Evolutionary conservation across 2,888 invertebrate genomes (phyloP).

Genomic region (Glaucopsyche alexis): DNA sequence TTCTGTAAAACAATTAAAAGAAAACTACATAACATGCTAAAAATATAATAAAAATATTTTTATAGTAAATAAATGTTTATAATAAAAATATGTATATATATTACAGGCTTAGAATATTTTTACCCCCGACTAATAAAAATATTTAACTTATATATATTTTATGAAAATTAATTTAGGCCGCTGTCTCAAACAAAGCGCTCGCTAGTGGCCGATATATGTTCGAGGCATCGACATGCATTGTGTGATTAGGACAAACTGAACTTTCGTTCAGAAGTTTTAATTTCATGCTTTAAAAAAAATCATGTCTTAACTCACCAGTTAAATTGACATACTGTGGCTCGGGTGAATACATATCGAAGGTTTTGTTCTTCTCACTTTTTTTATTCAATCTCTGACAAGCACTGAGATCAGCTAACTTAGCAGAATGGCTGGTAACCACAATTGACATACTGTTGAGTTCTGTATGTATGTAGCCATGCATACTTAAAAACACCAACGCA

Average conservation of each 20-base stretch:
- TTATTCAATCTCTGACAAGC: conserved; percentile 53
- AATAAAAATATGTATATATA: too few relatives aligned
- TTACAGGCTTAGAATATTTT: too few relatives aligned
- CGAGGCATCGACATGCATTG: too few relatives aligned
- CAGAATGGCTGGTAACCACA: conserved; percentile 67
- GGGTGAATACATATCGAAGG: conserved; percentile 56
- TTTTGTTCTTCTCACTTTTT: conserved; percentile 37
- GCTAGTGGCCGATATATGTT: too few relatives aligned
- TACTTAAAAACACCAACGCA: conserved; percentile 69
- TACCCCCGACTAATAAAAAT: too few relatives aligned
- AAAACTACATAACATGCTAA: neutral
- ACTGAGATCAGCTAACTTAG: conserved; percentile 69
- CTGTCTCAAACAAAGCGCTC: too few relatives aligned
- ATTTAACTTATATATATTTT: too few relatives aligned
- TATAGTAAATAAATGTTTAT: neutral
- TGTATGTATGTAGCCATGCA: conserved; percentile 73
- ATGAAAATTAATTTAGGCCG: too few relatives aligned
- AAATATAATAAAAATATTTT: neutral
- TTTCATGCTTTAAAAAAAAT: too few relatives aligned
- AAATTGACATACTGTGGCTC: conserved; percentile 73
- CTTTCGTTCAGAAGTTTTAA: too few relatives aligned
- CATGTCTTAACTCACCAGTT: conserved; percentile 56
- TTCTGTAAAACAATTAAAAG: conserved; percentile 47
- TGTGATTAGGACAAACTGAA: too few relatives aligned
- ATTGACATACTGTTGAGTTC: conserved; percentile 64